phyloP scores from a whole-genome alignment of 2,888 invertebrate genomes.

The Idaea dimidiata region DNA sequence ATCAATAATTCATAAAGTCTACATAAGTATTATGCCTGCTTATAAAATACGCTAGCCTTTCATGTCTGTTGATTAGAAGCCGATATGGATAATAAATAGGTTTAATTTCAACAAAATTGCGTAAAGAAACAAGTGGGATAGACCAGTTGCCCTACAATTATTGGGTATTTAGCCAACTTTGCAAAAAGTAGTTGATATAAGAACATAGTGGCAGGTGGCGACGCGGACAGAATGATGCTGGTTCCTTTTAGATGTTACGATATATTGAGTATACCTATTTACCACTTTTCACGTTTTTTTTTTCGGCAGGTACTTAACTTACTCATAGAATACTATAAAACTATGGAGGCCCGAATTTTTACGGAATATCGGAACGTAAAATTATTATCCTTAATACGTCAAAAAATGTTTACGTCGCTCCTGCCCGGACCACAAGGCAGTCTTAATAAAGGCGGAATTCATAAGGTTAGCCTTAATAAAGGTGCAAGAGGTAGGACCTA shows the following conservation, averaged over 20 bases:
- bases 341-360: too few species aligned
- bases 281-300: too few species aligned
- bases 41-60: background rate
- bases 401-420: too few species aligned
- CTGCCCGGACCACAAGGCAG: too few species aligned
- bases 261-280: too few species aligned
- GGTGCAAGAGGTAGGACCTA: too few species aligned
- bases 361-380: too few species aligned
- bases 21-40: background rate
- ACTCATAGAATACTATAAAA: too few species aligned
- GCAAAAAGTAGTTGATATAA: constrained; percentile 23
- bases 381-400: too few species aligned
- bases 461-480: too few species aligned
- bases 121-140: background rate
- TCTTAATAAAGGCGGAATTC: too few species aligned
- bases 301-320: too few species aligned
- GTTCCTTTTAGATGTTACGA: constrained; percentile 15
- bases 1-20: background rate
- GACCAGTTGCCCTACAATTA: constrained; percentile 17
- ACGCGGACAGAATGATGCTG: constrained; percentile 15
- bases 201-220: constrained; percentile 27
- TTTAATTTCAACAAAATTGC: background rate
- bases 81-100: background rate
- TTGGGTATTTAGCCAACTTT: constrained; percentile 18
- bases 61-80: background rate